Conservation (phyloP, 2,888 invertebrate genomes). For the Drosophila stalkeri region DNA sequence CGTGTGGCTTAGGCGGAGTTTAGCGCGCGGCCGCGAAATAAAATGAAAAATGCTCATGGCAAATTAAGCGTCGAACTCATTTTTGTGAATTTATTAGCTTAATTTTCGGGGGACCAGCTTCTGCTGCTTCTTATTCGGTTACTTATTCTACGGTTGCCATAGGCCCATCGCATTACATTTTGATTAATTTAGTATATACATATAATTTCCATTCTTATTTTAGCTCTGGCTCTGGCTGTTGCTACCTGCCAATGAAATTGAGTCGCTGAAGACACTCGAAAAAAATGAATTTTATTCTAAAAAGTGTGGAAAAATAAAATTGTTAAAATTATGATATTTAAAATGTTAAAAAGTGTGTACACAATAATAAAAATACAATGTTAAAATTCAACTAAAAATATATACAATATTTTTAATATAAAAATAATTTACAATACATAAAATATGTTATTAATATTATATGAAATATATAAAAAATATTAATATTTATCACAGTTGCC, state of each 20-base stretch:
- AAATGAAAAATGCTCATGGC: constrained; percentile 79
- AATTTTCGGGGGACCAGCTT: constrained; percentile 49
- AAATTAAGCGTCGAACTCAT: constrained; percentile 80
- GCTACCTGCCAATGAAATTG: constrained; percentile 45
- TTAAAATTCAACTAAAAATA: too few relatives aligned
- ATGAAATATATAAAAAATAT: too few relatives aligned
- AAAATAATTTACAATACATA: too few relatives aligned
- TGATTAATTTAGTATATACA: constrained; percentile 74
- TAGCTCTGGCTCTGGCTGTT: constrained; percentile 16
- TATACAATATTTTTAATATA: too few relatives aligned
- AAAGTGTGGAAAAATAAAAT: too few relatives aligned
- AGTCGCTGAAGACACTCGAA: background rate
- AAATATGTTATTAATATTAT: too few relatives aligned
- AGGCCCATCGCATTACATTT: constrained; percentile 59
- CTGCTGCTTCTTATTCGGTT: background rate
- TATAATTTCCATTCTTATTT: constrained; percentile 13
- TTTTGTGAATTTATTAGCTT: constrained; percentile 77
- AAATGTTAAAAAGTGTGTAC: too few relatives aligned
- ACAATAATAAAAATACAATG: too few relatives aligned
- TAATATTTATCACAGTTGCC: too few relatives aligned
- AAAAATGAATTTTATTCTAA: background rate
- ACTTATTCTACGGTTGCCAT: constrained; percentile 33
- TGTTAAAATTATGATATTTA: too few relatives aligned
- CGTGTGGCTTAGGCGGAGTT: constrained; percentile 37
- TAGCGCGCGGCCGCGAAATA: constrained; percentile 51